Evolutionary conservation across 2,797 vertebrate genomes (phyloP).

Genomic region (Girardinus metallicus): DNA sequence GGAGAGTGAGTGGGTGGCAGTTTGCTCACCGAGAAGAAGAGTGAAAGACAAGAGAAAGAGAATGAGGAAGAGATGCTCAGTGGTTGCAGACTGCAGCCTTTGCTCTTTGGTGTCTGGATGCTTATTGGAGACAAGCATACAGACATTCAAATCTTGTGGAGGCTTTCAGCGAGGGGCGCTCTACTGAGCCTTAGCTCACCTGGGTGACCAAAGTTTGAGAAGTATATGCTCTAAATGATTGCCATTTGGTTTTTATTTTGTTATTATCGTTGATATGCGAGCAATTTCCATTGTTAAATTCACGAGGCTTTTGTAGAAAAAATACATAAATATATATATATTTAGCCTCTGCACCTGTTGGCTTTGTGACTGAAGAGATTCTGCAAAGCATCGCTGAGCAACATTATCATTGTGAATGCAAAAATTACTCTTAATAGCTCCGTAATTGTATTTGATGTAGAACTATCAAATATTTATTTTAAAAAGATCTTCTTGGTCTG

Average conservation of each 20-base stretch:
- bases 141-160: conserved; percentile 29
- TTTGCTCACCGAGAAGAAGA: conserved; percentile 55
- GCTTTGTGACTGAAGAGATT: conserved; percentile 20
- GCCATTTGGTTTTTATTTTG: neutral
- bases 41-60: conserved; percentile 53
- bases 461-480: conserved; percentile 13
- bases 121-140: conserved; percentile 40
- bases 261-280: no score
- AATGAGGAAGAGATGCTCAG: conserved; percentile 50
- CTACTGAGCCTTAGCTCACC: conserved; percentile 15
- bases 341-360: conserved; percentile 42
- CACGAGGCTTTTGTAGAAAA: neutral
- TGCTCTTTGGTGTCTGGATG: conserved; percentile 58
- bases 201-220: conserved; percentile 9
- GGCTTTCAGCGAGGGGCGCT: conserved; percentile 36
- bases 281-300: neutral
- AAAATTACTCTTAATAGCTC: neutral
- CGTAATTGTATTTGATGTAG: conserved; percentile 11
- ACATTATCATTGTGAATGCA: neutral
- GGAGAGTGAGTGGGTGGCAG: conserved; percentile 69
- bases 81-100: conserved; percentile 67
- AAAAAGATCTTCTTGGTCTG: conserved; percentile 9
- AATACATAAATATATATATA: neutral
- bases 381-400: conserved; percentile 11
- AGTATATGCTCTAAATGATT: conserved; percentile 4